Evolutionary conservation across 1,140 invertebrate species (phyloP).

Genomic region (Drosophila parabipectinata): DNA sequence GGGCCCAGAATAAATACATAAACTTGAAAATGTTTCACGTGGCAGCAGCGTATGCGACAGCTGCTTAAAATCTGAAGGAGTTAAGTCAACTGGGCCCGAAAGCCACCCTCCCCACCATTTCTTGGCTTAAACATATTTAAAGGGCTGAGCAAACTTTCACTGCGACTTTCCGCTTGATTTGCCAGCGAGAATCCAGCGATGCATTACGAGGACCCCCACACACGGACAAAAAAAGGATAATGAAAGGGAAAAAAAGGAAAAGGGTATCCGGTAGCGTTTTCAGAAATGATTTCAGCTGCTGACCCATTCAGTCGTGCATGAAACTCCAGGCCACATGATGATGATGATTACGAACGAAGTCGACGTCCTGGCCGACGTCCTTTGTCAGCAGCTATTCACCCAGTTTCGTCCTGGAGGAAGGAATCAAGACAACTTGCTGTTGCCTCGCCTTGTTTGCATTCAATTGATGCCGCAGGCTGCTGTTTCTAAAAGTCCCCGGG

Average conservation of each 20-base stretch:
- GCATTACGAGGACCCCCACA: constrained; percentile 43
- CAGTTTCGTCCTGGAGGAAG: neutral
- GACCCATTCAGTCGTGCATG: constrained; percentile 66
- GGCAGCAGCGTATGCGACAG: constrained; percentile 40
- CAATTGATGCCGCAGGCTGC: constrained; percentile 49
- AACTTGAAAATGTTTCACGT: constrained; percentile 41
- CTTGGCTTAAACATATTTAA: constrained; percentile 24
- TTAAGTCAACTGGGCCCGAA: neutral
- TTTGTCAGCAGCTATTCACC: constrained; percentile 30
- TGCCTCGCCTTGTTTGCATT: constrained; percentile 61
- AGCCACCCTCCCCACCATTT: neutral
- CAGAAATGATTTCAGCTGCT: constrained; percentile 38
- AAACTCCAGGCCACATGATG: constrained; percentile 53
- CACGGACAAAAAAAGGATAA: constrained; percentile 21
- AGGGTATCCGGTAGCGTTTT: constrained; percentile 8
- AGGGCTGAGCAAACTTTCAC: constrained; percentile 50
- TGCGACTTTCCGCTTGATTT: constrained; percentile 75
- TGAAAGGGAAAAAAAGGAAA: constrained; percentile 25
- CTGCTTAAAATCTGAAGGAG: neutral
- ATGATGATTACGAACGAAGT: constrained; percentile 36
- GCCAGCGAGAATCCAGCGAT: constrained; percentile 63
- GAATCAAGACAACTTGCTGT: constrained; percentile 1
- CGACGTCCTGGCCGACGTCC: constrained; percentile 15
- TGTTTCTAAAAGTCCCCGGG: constrained; percentile 30
- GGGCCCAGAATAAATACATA: constrained; percentile 39